These are phyloP conservation scores for Xiphophorus couchianus DNA, from an alignment of 2,113 vertebrate genomes.

Conservation along the genomic window DNA sequence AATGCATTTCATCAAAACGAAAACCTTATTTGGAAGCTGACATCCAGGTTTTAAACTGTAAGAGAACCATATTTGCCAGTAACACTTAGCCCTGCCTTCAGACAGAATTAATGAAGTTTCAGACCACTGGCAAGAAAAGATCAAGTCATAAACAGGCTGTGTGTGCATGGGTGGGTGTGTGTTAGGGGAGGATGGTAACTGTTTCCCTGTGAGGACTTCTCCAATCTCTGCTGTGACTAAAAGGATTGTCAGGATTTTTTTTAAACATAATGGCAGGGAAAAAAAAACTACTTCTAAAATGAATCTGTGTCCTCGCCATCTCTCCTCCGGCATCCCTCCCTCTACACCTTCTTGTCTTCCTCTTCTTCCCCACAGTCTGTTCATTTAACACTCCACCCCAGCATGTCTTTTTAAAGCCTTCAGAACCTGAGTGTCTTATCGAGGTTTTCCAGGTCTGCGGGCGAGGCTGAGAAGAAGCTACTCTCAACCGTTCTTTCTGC, in stretches of 20 bases:
- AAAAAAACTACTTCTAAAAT: constrained; percentile 68
- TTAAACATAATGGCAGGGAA: constrained; percentile 56
- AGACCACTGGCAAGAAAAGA: constrained; percentile 52
- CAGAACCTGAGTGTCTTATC: constrained; percentile 75
- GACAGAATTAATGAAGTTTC: constrained; percentile 61
- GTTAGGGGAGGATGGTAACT: constrained; percentile 25
- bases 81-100: constrained; percentile 52
- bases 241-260: constrained; percentile 74
- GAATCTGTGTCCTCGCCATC: constrained; percentile 37
- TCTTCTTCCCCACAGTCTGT: constrained; percentile 51
- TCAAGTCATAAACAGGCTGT: constrained; percentile 40
- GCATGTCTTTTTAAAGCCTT: constrained; percentile 64
- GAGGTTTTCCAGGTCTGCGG: constrained; percentile 70
- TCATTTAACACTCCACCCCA: constrained; percentile 63
- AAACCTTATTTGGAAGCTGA: constrained; percentile 40
- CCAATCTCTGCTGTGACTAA: constrained; percentile 78
- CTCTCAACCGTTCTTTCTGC: constrained; percentile 66
- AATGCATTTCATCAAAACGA: constrained; percentile 19
- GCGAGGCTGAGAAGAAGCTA: constrained; percentile 60
- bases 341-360: constrained; percentile 31
- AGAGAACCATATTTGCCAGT: constrained; percentile 28
- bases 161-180: not conserved
- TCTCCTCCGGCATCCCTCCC: constrained; percentile 22
- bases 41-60: constrained; percentile 33
- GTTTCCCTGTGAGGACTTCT: constrained; percentile 65